Conservation (phyloP, 2,797 vertebrate species). For the Bufotes viridis region DNA sequence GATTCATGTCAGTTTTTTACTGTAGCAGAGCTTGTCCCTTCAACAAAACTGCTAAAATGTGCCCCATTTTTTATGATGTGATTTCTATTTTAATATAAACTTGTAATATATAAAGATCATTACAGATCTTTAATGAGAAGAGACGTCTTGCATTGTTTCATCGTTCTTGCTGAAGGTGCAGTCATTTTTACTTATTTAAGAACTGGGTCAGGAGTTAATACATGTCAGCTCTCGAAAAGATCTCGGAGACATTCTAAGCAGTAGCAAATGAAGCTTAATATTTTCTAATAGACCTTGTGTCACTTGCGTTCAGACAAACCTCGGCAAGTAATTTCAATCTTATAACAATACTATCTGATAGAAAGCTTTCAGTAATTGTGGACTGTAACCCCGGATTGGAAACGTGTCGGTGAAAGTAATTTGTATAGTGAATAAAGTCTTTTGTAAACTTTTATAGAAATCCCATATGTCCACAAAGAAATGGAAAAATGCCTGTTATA, state of each 20-base stretch:
- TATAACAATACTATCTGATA: neutral
- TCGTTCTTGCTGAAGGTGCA: neutral
- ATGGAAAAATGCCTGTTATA: neutral
- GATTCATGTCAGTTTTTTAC: neutral
- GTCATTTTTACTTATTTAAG: slow-evolving; percentile 34
- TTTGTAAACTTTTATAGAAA: slow-evolving; percentile 30
- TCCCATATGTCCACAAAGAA: neutral
- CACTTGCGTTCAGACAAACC: slow-evolving; percentile 15
- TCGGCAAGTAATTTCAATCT: slow-evolving; percentile 40
- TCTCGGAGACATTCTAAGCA: slow-evolving; percentile 22
- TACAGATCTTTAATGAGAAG: neutral
- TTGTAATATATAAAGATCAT: neutral
- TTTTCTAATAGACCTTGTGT: slow-evolving; percentile 45
- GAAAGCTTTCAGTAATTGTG: slow-evolving; percentile 38
- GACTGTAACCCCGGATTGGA: slow-evolving; percentile 27
- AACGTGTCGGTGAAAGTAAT: slow-evolving; percentile 19
- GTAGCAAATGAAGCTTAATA: slow-evolving; percentile 47
- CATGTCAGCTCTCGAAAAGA: slow-evolving; percentile 37
- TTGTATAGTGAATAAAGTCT: slow-evolving; percentile 26
- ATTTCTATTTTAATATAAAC: neutral
- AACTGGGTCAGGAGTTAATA: slow-evolving; percentile 43
- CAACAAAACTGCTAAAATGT: neutral
- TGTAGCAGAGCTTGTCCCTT: neutral
- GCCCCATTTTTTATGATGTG: neutral
- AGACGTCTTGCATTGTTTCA: slow-evolving; percentile 11